These are phyloP conservation scores for Gallinago media DNA, from an alignment of 2,113 vertebrate species.

Conservation along the genomic window DNA sequence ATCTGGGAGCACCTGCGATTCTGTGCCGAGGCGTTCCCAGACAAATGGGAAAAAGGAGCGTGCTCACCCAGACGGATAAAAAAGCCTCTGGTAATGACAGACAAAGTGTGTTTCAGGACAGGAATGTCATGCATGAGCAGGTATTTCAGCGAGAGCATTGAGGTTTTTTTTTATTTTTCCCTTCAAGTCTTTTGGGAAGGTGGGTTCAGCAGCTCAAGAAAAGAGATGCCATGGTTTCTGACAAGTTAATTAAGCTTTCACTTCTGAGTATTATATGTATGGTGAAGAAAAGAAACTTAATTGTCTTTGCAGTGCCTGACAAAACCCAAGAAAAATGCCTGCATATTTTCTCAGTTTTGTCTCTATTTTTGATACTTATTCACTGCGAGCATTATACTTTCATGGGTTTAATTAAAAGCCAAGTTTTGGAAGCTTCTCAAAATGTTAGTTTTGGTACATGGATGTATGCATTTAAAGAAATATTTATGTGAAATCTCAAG, in stretches of 20 bases:
- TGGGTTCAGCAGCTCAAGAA: constrained; percentile 79
- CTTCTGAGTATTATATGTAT: constrained; percentile 82
- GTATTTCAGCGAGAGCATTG: constrained; percentile 23
- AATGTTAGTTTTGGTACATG: constrained; percentile 45
- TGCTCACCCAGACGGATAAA: constrained; percentile 52
- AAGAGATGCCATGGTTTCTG: constrained; percentile 79
- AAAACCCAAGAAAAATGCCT: constrained; percentile 79
- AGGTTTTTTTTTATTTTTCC: constrained; percentile 49
- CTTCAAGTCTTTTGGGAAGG: constrained; percentile 77
- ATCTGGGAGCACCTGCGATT: background rate
- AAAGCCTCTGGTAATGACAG: constrained; percentile 55
- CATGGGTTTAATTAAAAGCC: constrained; percentile 67
- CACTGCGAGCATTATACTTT: constrained; percentile 65
- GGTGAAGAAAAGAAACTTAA: constrained; percentile 80
- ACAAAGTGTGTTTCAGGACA: constrained; percentile 56
- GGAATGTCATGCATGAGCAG: constrained; percentile 54
- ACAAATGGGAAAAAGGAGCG: constrained; percentile 41
- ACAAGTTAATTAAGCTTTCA: constrained; percentile 88
- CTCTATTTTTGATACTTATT: constrained; percentile 77
- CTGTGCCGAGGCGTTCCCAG: constrained; percentile 37
- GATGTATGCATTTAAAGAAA: constrained; percentile 43
- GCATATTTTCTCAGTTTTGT: constrained; percentile 80
- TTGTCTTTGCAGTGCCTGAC: constrained; percentile 82
- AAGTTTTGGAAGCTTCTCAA: constrained; percentile 58
- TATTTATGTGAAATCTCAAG: constrained; percentile 41